Evolutionary conservation across 2,113 vertebrate species (phyloP).

Genomic region (Myxocyprinus asiaticus): DNA sequence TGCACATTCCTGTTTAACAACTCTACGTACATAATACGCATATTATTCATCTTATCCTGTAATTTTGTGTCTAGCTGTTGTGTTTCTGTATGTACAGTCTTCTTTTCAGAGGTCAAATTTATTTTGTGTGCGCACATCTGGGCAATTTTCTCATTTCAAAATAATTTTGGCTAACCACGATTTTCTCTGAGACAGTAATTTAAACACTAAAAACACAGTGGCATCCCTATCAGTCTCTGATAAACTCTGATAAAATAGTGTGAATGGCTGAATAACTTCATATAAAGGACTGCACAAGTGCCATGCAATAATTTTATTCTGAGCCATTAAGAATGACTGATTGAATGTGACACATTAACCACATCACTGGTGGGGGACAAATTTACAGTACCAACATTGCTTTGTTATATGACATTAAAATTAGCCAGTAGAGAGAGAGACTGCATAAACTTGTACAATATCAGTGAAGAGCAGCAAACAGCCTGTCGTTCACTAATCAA

Average conservation of each 20-base stretch:
- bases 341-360: constrained; percentile 23
- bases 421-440: background rate
- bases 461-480: background rate
- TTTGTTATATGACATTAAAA: background rate
- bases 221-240: background rate
- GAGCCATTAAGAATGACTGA: constrained; percentile 17
- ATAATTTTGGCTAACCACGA: no score
- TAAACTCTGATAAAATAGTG: background rate
- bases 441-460: no score
- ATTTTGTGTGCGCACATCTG: no score
- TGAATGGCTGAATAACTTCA: background rate
- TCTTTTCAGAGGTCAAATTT: no score
- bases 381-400: constrained; percentile 2
- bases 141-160: no score
- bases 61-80: no score
- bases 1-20: no score
- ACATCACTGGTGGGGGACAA: background rate
- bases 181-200: background rate
- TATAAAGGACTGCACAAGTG: background rate
- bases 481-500: constrained; percentile 15
- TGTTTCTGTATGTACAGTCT: no score
- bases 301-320: background rate
- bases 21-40: no score
- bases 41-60: no score
- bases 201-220: background rate